A percentile compares a stretch with the other conserved stretches of the same genome.
These are phyloP conservation scores for Otis tarda DNA, from an alignment of 2,113 vertebrate species.

Conservation along the genomic window DNA sequence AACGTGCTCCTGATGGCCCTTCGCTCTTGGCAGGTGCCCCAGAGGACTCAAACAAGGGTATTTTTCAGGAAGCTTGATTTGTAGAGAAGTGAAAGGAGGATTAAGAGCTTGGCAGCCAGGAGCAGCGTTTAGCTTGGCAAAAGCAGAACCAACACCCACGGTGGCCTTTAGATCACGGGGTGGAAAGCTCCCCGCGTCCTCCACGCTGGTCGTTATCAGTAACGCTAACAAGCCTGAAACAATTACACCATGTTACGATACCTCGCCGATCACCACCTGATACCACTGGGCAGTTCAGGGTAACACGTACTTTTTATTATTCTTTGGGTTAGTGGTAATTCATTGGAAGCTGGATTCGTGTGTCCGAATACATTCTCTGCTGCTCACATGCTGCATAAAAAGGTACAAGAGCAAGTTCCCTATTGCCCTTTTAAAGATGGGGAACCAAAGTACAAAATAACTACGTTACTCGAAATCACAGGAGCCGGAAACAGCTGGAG, in stretches of 20 bases:
- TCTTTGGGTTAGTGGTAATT: not conserved
- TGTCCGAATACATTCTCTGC: not conserved
- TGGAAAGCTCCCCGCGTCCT: not conserved
- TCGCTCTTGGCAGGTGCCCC: not conserved
- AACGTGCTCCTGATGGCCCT: not conserved
- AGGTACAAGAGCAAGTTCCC: not conserved
- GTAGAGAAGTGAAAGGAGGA: not conserved
- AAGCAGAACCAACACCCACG: not conserved
- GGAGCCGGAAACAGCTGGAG: not conserved
- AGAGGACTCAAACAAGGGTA: not conserved
- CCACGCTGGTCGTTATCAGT: accelerated
- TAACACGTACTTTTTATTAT: not conserved
- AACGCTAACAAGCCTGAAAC: not conserved
- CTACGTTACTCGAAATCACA: not conserved
- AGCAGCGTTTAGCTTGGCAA: not conserved
- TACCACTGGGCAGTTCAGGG: not conserved
- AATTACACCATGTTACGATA: not conserved
- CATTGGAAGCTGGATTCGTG: not conserved
- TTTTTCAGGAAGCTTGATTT: not conserved
- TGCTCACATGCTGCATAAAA: not conserved
- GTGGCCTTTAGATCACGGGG: not conserved
- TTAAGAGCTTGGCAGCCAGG: not conserved
- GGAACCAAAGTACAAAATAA: not conserved
- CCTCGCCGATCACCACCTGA: not conserved
- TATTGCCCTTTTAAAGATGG: not conserved